These are phyloP conservation scores for Phthorimaea operculella DNA, from an alignment of 1,140 invertebrate species.

Conservation along the genomic window DNA sequence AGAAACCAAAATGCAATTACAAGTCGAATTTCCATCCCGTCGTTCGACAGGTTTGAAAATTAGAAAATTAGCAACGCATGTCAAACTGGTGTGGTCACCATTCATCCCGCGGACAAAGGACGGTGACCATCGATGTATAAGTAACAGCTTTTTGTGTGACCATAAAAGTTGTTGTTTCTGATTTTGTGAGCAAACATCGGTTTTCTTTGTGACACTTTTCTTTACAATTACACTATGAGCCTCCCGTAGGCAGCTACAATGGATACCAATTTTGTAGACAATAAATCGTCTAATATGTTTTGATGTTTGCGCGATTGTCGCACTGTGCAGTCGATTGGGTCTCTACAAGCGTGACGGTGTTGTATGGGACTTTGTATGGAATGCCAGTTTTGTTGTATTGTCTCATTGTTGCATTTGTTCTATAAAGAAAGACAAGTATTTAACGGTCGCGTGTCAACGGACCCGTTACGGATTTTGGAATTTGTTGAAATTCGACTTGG, in stretches of 20 bases:
- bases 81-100: conserved; percentile 51
- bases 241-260: conserved; percentile 48
- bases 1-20: conserved; percentile 3
- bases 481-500: neutral
- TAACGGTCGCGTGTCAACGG: conserved; percentile 20
- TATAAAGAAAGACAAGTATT: conserved; percentile 11
- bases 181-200: conserved; percentile 49
- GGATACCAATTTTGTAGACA: conserved; percentile 51
- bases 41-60: conserved; percentile 33
- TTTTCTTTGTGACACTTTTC: conserved; percentile 31
- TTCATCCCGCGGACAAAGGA: conserved; percentile 39
- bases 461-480: conserved; percentile 9
- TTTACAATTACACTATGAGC: conserved; percentile 38
- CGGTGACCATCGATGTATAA: conserved; percentile 17
- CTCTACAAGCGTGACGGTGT: conserved; percentile 39
- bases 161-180: conserved; percentile 32
- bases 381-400: conserved; percentile 27
- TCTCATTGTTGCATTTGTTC: conserved; percentile 13
- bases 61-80: conserved; percentile 55
- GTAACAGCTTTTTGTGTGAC: conserved; percentile 21
- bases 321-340: conserved; percentile 38
- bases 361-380: conserved; percentile 27
- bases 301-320: conserved; percentile 49
- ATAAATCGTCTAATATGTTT: conserved; percentile 57
- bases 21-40: conserved; percentile 1